Conservation (phyloP, 2,113 vertebrate species). For the Upupa epops region DNA sequence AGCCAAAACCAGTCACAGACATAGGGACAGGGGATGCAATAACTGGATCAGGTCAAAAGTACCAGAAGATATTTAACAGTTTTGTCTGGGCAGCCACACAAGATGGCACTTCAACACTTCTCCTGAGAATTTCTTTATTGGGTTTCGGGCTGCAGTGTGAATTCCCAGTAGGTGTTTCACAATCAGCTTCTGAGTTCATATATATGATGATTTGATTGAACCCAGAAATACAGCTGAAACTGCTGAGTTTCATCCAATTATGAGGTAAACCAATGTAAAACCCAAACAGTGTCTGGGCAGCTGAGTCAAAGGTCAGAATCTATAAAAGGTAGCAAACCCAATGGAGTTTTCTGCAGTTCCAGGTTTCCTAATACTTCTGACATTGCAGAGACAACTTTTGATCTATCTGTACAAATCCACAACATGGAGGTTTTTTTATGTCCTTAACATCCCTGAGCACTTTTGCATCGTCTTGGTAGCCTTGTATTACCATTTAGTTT, state of each 20-base stretch:
- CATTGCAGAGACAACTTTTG: not conserved
- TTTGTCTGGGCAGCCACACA: not conserved
- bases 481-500: not conserved
- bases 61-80: not conserved
- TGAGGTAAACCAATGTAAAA: not conserved
- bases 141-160: not conserved
- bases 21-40: not conserved
- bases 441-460: not conserved
- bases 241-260: conserved; percentile 18
- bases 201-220: conserved; percentile 15
- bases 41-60: not conserved
- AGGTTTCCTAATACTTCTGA: not conserved
- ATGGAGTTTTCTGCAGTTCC: not conserved
- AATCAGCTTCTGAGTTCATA: not conserved
- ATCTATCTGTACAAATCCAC: not conserved
- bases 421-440: not conserved
- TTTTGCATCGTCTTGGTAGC: not conserved
- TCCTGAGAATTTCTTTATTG: not conserved
- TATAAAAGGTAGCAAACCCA: not conserved
- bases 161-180: not conserved
- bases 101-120: not conserved
- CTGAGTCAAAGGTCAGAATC: conserved; percentile 18
- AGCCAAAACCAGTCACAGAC: not conserved
- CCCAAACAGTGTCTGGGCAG: not conserved
- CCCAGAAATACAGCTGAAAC: not conserved